Conservation (phyloP, 2,797 vertebrate species). For the Pseudotriccus pelzelni region DNA sequence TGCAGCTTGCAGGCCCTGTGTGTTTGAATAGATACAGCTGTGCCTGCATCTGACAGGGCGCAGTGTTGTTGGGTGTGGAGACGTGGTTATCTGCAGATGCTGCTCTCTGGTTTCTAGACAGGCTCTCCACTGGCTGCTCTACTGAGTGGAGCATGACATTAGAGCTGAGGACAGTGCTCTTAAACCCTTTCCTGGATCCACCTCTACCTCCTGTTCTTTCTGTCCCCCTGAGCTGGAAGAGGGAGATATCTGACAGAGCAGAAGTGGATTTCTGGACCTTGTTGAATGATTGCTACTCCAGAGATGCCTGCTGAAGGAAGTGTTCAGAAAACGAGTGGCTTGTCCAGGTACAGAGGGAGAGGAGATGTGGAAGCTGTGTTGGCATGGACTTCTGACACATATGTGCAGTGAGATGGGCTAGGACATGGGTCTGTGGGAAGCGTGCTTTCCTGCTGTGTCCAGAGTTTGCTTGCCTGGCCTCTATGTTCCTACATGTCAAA, state of each 20-base stretch:
- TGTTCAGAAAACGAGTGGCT: not conserved
- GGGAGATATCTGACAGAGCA: not conserved
- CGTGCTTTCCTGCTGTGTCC: not conserved
- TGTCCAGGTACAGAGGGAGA: not conserved
- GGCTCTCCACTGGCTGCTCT: not conserved
- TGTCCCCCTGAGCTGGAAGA: not conserved
- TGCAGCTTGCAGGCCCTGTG: not conserved
- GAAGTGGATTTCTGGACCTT: not conserved
- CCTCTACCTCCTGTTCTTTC: not conserved
- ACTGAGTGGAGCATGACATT: not conserved
- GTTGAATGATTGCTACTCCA: not conserved
- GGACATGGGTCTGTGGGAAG: not conserved
- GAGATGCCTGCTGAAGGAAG: not conserved
- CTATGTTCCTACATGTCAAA: not conserved
- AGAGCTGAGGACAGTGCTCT: not conserved
- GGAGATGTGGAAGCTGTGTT: not conserved
- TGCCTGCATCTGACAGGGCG: not conserved
- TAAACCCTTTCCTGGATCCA: not conserved
- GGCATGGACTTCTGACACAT: not conserved
- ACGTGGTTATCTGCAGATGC: not conserved
- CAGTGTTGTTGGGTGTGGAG: not conserved
- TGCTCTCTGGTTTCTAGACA: not conserved
- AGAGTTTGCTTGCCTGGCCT: not conserved
- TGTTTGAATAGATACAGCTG: not conserved
- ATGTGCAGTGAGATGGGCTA: not conserved